Evolutionary conservation across 2,113 vertebrate genomes (phyloP).

Genomic region (Vombatus ursinus): DNA sequence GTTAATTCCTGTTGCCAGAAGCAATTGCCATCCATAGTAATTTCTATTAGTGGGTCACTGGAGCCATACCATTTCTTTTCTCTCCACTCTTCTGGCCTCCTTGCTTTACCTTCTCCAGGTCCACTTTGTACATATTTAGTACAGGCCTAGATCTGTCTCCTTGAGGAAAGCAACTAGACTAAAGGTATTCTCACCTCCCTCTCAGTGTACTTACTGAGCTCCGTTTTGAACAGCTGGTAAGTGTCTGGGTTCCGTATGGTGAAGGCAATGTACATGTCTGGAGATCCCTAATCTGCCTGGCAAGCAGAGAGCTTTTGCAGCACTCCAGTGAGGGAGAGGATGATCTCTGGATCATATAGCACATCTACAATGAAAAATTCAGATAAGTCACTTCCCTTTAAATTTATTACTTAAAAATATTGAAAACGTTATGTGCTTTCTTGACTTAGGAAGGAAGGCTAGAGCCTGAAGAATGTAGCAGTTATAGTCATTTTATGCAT

Average conservation of each 20-base stretch:
- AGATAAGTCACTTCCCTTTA: not conserved
- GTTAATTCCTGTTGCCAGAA: not conserved
- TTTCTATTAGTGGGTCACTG: not conserved
- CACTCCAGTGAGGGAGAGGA: constrained; percentile 81
- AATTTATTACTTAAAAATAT: not conserved
- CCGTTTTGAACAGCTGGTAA: constrained; percentile 83
- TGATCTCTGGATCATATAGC: constrained; percentile 90
- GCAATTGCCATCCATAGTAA: not conserved
- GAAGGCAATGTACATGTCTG: constrained; percentile 87
- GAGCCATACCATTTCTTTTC: not conserved
- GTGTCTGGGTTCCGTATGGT: constrained; percentile 91
- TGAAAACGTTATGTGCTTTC: fast-evolving
- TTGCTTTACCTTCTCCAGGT: not conserved
- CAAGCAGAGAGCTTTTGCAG: constrained; percentile 81
- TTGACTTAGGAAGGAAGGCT: not conserved
- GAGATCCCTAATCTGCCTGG: constrained; percentile 27
- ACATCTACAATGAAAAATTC: constrained; percentile 85
- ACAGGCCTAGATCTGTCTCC: not conserved
- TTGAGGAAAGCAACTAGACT: not conserved
- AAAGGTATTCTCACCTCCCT: not conserved
- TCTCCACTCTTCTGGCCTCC: not conserved
- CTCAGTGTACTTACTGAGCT: constrained; percentile 85
- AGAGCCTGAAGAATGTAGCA: not conserved
- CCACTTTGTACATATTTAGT: not conserved
- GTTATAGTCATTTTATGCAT: not conserved